Base-by-base conservation (phyloP, 2,113 vertebrate species). In the Vireo altiloquus region DNA sequence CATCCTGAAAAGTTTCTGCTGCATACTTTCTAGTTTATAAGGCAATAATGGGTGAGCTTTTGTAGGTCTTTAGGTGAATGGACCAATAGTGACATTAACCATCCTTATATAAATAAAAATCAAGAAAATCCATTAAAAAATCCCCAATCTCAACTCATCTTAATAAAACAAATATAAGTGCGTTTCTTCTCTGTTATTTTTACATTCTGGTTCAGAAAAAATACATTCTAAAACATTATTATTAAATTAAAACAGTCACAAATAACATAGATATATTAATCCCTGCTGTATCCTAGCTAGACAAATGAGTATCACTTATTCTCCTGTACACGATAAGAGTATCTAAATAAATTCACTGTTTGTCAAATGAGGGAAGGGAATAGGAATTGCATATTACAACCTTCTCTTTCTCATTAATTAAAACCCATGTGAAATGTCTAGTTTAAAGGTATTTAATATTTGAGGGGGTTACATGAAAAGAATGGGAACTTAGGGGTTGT, bases 91-190 rank as follows among this genome's bases (percentile, higher is more conserved):
- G 39, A 44, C 10, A 40, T 44, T 53, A 92, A 65, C 6, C 3
- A n/a, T 21, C 15, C 7, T 60, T 47, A 69, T 18, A 22, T 24
- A 64, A 87, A 56, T 22, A 10, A 69, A 80, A 88, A 21, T 4
- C 18, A 56, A 47, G 30, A 61, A 90, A 84, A 81, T 18, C 5
- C 2, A 30, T 59, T 60, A 35, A 52, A 35, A 52, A 40, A n/a
- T n/a, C 0, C 2, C 37, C 1, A 59, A 54, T 47, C 28, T 39
- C 4, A 15, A 31, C 1, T 59, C 3, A 16, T 35, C 20, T 50
- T 64, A 52, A 40, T 14, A 31, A 50, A 86, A 52, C 18, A 53
- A 80, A 54, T 37, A 54, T 1, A 33, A 39, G 5, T 15, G 0
- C 4, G 27, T 57, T 80, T 49, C 35, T 81, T 53, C 6, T 54